Conservation (phyloP, 2,797 vertebrate species). For the Tragopan temminckii region DNA sequence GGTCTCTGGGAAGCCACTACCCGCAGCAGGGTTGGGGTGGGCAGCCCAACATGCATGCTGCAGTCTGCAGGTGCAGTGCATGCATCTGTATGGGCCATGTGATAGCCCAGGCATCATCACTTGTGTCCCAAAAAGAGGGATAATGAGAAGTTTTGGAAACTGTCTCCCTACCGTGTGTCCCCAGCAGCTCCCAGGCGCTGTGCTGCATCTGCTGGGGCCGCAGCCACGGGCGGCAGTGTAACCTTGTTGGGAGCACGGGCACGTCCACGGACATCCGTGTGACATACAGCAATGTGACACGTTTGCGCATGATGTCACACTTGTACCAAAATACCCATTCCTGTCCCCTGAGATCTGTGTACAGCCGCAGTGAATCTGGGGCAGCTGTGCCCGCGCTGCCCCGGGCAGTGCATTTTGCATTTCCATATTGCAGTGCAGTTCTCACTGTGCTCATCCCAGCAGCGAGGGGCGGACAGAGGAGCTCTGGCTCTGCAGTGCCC, state of each 20-base stretch:
- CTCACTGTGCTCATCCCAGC: neutral
- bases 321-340: neutral
- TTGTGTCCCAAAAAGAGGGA: neutral
- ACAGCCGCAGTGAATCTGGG: neutral
- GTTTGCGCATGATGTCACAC: neutral
- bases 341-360: neutral
- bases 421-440: neutral
- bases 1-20: too few relatives aligned
- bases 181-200: accelerated
- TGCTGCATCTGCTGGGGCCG: neutral
- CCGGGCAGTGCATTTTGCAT: neutral
- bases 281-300: neutral
- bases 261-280: neutral
- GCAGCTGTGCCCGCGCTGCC: neutral
- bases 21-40: too few relatives aligned
- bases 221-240: neutral
- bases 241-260: neutral
- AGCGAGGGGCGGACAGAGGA: neutral
- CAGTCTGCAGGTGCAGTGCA: neutral
- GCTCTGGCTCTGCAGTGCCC: neutral
- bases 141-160: accelerated
- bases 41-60: neutral
- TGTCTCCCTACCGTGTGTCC: neutral
- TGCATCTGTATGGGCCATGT: too few relatives aligned
- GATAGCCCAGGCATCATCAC: neutral